Base-by-base conservation (phyloP, 2,888 invertebrate species). In the Mactromeris polynyma region DNA sequence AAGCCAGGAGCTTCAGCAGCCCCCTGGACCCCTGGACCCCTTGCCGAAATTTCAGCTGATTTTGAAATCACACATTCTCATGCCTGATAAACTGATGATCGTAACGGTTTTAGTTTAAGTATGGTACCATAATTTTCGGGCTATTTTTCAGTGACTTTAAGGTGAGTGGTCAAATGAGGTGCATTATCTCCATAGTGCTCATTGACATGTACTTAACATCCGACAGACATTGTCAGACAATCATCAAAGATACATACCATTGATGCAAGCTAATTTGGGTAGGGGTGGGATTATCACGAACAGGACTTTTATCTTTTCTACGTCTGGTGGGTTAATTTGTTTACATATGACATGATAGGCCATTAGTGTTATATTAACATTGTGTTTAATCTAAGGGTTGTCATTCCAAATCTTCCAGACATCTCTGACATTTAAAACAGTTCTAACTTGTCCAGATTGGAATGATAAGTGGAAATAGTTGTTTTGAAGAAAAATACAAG, bases 291-390 rank as follows among this genome's bases (percentile, higher is more conserved):
- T 73, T 73, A 73, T 31, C 7, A 73, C 19, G 17, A 26, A 73
- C 73, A 73, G 33, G 73, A 19, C 36, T 73, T 73, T 73, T 73
- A 73, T 73, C 73, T 73, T 73, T 33, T 84, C 84, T 78, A 19
- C 38, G 78, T 77, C 77, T 31, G 77, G 38, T 40, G 51, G 33
- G 84, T 51, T 84, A 84, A 84, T 84, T 78, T 84, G 84, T 84
- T 84, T 84, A 77, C 77, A 51, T 84, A 73, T 38, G 73, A 77
- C 78, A 78, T 78, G 84, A 77, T 84, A 78, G 84, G 54, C 84
- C 73, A 84, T 84, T 84, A 84, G 84, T 78, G 38, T 40, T 84
- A 84, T 78, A 26, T 84, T 54, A 83, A 73, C 42, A 77, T 51
- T 40, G 38, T 84, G 84, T 84, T 84, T 84, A 84, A 84, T 84